phyloP scores from a whole-genome alignment of 2,888 invertebrate species.

The Chelonus formosanus region DNA sequence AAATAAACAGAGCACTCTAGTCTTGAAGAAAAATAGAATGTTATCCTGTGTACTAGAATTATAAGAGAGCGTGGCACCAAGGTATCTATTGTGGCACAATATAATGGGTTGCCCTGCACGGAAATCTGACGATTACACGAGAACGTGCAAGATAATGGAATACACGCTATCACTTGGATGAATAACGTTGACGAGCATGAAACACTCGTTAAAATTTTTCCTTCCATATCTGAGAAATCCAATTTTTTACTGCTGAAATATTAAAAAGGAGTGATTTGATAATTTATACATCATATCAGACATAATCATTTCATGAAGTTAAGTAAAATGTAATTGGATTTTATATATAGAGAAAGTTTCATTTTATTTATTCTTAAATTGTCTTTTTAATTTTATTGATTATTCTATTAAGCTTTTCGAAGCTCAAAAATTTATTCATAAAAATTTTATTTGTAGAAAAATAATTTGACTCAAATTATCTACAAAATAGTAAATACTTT shows the following conservation, averaged over 20 bases:
- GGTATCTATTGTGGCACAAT: slow-evolving; percentile 48
- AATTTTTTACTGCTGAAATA: slow-evolving; percentile 1
- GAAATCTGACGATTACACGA: slow-evolving; percentile 45
- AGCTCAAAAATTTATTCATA: no score
- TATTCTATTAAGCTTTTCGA: no score
- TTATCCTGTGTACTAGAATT: no score
- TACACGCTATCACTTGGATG: slow-evolving; percentile 34
- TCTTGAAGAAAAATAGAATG: slow-evolving; percentile 26
- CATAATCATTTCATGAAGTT: no score
- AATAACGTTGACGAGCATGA: slow-evolving; percentile 38
- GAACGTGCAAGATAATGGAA: slow-evolving; percentile 49
- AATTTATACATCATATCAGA: neutral
- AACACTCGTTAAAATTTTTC: slow-evolving; percentile 25
- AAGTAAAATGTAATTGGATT: no score
- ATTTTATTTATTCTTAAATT: no score
- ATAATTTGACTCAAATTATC: no score
- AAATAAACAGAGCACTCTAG: slow-evolving; percentile 26
- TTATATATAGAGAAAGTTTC: no score
- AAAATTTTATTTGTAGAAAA: no score
- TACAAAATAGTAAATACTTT: no score
- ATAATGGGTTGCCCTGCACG: slow-evolving; percentile 51
- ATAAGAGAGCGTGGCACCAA: slow-evolving; percentile 36
- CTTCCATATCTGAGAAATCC: slow-evolving; percentile 26
- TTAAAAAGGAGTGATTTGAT: neutral
- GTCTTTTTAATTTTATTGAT: no score